Conservation (phyloP, 2,888 invertebrate species). For the Abrostola triplasia region DNA sequence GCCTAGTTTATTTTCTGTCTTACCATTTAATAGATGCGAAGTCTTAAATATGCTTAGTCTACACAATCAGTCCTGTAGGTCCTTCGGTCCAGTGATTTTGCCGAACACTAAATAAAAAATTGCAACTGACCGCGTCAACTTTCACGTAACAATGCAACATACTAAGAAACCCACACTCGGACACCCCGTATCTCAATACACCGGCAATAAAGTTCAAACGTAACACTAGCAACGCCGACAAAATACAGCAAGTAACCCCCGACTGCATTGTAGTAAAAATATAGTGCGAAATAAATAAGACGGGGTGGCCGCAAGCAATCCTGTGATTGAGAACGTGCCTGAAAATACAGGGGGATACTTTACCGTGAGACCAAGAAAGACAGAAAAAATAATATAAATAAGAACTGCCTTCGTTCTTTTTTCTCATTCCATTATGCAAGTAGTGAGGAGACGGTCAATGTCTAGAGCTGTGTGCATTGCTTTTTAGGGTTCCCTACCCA, state of each 20-base stretch:
- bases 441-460: not conserved
- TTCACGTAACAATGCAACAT: not conserved
- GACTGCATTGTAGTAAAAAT: conserved; percentile 55
- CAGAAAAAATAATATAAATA: conserved; percentile 31
- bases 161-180: not conserved
- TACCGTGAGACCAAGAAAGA: conserved; percentile 31
- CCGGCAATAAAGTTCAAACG: conserved; percentile 31
- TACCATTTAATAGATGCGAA: no score
- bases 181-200: conserved; percentile 21
- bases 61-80: no score
- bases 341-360: conserved; percentile 59
- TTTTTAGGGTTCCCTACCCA: no score
- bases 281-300: conserved; percentile 59
- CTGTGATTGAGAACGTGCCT: conserved; percentile 74
- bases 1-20: no score
- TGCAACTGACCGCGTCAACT: no score
- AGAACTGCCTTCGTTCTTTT: conserved; percentile 22
- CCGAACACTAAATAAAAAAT: no score
- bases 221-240: conserved; percentile 23
- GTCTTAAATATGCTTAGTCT: no score
- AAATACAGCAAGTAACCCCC: conserved; percentile 35
- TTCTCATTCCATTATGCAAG: conserved; percentile 30
- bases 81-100: no score
- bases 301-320: conserved; percentile 62
- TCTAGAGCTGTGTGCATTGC: not conserved